Percentiles rank a stretch among this genome's conserved stretches.
These are phyloP conservation scores for Arvicola amphibius DNA, from an alignment of 2,797 vertebrate genomes.

Conservation along the genomic window DNA sequence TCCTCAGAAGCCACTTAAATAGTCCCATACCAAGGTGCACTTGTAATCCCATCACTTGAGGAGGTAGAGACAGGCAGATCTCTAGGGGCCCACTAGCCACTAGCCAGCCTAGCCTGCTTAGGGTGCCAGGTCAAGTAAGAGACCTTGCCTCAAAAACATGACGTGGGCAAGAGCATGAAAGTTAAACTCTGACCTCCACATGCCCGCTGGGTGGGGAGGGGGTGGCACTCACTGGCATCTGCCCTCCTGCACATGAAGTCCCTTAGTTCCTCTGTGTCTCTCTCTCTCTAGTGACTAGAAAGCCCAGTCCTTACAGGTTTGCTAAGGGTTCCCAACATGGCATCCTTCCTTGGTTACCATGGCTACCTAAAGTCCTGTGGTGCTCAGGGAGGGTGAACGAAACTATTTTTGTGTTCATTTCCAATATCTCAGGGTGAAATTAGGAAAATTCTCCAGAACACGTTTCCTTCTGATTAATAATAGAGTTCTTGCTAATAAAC, in stretches of 20 bases:
- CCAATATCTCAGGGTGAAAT: not conserved
- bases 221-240: not conserved
- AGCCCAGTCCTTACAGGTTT: not conserved
- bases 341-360: not conserved
- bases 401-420: not conserved
- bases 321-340: not conserved
- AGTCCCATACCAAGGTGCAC: not conserved
- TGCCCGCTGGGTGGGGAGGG: not conserved
- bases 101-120: not conserved
- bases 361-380: not conserved
- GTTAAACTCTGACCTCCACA: not conserved
- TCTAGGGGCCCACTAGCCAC: not conserved
- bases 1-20: not conserved
- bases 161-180: not conserved
- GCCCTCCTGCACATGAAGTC: not conserved
- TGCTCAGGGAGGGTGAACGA: not conserved
- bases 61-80: not conserved
- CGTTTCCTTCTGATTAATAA: not conserved
- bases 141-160: not conserved
- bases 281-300: not conserved
- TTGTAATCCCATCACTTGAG: not conserved
- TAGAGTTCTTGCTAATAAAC: constrained; percentile 2
- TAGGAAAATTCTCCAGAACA: constrained; percentile 12
- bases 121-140: not conserved
- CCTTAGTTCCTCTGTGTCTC: not conserved